Conservation (phyloP, 1,140 invertebrate species). For the Caenorhabditis elegans region WBcel235 BX284604.4:11638001-11638500, state of each 20-base stretch:
- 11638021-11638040: not conserved
- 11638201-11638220: not conserved
- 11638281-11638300: too few relatives aligned
- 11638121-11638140: not conserved
- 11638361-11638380: not conserved
- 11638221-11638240: not conserved
- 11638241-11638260: not conserved
- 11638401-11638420: too few relatives aligned
- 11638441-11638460: not conserved
- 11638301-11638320: not conserved
- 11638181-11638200: not conserved
- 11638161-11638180: not conserved
- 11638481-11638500: not conserved
- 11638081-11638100: not conserved
- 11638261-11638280: too few relatives aligned
- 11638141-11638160: not conserved
- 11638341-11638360: not conserved
- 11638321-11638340: not conserved
- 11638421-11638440: slow-evolving; percentile 1
- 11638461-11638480: not conserved
- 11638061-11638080: too few relatives aligned
- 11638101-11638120: not conserved
- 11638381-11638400: not conserved
- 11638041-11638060: not conserved
- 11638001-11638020: not conserved